Conservation (phyloP, 1,140 invertebrate species). For the Pseudomyrmex pallidus region DNA sequence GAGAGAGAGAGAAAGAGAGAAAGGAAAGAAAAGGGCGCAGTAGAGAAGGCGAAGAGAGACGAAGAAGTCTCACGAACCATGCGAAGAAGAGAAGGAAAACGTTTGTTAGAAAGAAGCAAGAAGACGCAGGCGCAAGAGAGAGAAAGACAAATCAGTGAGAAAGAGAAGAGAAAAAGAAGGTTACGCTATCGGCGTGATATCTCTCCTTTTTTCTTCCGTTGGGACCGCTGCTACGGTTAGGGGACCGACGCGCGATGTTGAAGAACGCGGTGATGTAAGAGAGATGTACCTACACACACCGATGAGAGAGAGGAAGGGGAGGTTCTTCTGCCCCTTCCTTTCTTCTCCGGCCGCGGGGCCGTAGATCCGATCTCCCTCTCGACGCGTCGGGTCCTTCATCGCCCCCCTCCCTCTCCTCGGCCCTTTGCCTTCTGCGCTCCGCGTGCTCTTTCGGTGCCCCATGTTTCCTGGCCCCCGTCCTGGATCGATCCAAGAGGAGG, state of each 20-base stretch:
- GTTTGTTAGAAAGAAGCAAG: slow-evolving; percentile 39
- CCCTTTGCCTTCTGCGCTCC: slow-evolving; percentile 1
- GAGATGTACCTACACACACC: slow-evolving; percentile 67
- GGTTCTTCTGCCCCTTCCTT: slow-evolving; percentile 35
- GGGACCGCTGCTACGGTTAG: slow-evolving; percentile 33
- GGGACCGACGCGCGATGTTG: slow-evolving; percentile 57
- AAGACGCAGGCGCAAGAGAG: neutral
- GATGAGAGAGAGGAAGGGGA: slow-evolving; percentile 12
- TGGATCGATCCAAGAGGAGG: slow-evolving; percentile 24
- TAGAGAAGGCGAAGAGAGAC: neutral
- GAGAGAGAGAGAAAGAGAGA: neutral
- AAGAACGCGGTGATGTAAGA: slow-evolving; percentile 69
- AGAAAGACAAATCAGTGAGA: no score
- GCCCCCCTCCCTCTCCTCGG: neutral
- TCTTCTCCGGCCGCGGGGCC: neutral
- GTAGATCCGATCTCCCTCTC: neutral
- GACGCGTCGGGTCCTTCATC: neutral
- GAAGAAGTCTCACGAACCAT: slow-evolving; percentile 5
- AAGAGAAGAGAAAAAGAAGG: neutral
- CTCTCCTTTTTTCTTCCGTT: slow-evolving; percentile 62
- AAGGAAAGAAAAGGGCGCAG: neutral
- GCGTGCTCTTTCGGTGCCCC: neutral
- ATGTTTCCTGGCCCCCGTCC: slow-evolving; percentile 14
- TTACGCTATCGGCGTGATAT: slow-evolving; percentile 70
- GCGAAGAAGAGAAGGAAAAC: slow-evolving; percentile 6